Conservation (phyloP, 2,888 invertebrate genomes). For the Caenorhabditis sp. region DNA sequence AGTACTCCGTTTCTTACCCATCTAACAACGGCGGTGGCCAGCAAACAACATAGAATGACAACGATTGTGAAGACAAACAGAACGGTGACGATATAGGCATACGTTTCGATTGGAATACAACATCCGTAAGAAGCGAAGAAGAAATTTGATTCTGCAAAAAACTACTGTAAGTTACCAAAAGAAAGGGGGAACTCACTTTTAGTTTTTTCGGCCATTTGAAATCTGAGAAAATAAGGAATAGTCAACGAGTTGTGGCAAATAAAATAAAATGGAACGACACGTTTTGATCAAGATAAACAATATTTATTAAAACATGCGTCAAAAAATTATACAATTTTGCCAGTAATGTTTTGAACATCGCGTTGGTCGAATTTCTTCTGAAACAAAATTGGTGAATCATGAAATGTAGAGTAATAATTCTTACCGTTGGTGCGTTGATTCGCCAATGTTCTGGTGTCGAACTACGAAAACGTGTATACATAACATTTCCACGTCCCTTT, state of each 20-base stretch:
- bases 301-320: background rate
- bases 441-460: conserved; percentile 27
- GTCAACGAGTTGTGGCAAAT: no score
- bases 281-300: background rate
- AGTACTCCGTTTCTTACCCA: no score
- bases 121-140: conserved; percentile 41
- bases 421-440: conserved; percentile 13
- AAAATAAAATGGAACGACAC: no score
- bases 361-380: background rate
- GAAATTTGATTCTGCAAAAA: conserved; percentile 10
- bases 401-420: background rate
- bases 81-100: conserved; percentile 30
- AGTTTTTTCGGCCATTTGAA: background rate
- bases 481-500: conserved; percentile 20
- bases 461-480: conserved; percentile 7
- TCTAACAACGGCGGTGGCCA: conserved; percentile 23
- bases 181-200: background rate
- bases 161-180: background rate
- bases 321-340: background rate
- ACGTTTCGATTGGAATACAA: conserved; percentile 34
- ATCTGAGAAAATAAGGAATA: background rate
- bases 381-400: background rate
- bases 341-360: background rate
- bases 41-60: conserved; percentile 28
- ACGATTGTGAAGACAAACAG: conserved; percentile 24